Percentiles rank a stretch among this genome's conserved stretches.
Conservation (phyloP, 2,797 vertebrate genomes). For the Clarias pachynema region DNA sequence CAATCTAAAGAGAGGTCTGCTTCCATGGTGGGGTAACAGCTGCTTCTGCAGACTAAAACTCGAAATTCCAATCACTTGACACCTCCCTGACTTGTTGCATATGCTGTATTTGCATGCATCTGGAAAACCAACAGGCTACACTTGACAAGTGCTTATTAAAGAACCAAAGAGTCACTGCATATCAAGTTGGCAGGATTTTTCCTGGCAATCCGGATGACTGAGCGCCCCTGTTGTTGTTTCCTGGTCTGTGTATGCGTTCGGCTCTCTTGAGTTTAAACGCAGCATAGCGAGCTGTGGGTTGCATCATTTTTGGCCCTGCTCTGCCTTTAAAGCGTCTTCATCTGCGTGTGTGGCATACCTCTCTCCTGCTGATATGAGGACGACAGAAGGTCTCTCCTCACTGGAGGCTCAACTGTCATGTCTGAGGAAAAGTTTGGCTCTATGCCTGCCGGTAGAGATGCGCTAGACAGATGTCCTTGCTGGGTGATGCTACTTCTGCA, state of each 20-base stretch:
- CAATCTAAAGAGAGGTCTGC: constrained; percentile 18
- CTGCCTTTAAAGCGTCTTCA: constrained; percentile 58
- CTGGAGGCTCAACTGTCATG: constrained; percentile 68
- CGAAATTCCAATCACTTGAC: constrained; percentile 13
- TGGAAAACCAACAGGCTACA: constrained; percentile 3
- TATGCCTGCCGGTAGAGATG: constrained; percentile 63
- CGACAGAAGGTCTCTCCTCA: constrained; percentile 68
- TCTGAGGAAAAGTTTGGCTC: constrained; percentile 65
- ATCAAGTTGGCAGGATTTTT: constrained; percentile 8
- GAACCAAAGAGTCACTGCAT: background rate
- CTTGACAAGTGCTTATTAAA: background rate
- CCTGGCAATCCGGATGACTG: background rate
- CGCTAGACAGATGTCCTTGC: constrained; percentile 62
- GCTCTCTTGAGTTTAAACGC: constrained; percentile 44
- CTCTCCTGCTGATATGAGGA: constrained; percentile 60
- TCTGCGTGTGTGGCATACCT: constrained; percentile 51
- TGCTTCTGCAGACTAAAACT: constrained; percentile 6
- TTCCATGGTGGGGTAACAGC: constrained; percentile 28
- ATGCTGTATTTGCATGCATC: constrained; percentile 6
- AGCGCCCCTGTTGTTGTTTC: constrained; percentile 34
- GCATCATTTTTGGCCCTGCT: constrained; percentile 35
- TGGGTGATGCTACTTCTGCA: constrained; percentile 51
- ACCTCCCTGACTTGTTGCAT: constrained; percentile 24
- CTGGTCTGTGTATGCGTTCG: constrained; percentile 35
- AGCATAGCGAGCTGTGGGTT: constrained; percentile 31